Evolutionary conservation across 2,888 invertebrate genomes (phyloP), one percentile per base, ranked within the genome.

Genomic region (Myopa tessellatipennis): DNA sequence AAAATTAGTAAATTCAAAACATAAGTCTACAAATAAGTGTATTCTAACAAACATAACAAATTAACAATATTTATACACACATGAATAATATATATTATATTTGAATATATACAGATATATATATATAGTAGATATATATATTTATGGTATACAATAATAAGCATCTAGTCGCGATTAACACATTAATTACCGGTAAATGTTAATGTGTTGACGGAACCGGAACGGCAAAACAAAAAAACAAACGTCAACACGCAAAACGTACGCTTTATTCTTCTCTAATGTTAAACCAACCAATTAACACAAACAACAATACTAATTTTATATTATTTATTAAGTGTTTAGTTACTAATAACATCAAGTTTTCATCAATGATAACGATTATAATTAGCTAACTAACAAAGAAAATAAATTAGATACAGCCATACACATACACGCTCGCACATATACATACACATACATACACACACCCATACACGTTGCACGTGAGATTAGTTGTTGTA

Each of bases 81-180:
- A 72, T 10, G 10, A 60, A 38, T 16, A 45, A 45, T 45, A 4
- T 45, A 45, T 45, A 45, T 45, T 45, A 45, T 45, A 45, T 45
- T 10, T 45, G 45, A 45, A 26, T 26, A 26, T 26, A 26, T 45
- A 45, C 45, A 10, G 1, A 68, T 40, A 65, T 76, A 69, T 52
- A 76, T 61, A 61, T 60, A 69, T 16, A 55, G 5, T 61, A 61
- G 26, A 2, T 26, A 26, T 26, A 26, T 60, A 69, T 16, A 55
- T 50, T 58, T 73, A 68, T 68, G 26, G 50, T 63, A 74, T 71
- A 77, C 58, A 65, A 50, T 71, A 36, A 34, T 77, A 73, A 77
- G 77, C 60, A 77, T 77, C 77, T 77, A 77, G 77, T 77, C 77
- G 77, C 77, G 69, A 77, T 36, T 77, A 77, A 77, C 73, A 68